A percentile compares a stretch with the other conserved stretches of the same genome.
Evolutionary conservation across 2,113 vertebrate genomes (phyloP).

Genomic region (Kobus ellipsiprymnus): DNA sequence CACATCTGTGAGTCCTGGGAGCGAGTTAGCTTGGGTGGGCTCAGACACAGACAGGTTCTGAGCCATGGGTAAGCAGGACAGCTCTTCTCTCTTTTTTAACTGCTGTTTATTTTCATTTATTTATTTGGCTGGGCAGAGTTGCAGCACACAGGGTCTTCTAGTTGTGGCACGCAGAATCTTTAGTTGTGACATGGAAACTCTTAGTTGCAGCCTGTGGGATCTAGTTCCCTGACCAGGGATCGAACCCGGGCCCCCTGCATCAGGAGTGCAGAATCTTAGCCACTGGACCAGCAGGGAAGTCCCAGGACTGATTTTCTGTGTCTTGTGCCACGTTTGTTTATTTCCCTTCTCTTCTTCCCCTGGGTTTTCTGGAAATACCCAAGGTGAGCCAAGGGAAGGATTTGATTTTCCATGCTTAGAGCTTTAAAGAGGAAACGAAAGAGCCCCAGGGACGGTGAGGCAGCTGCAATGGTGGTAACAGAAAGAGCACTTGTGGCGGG

Average conservation of each 20-base stretch:
- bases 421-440: slow-evolving; percentile 3
- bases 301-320: not conserved
- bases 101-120: not conserved
- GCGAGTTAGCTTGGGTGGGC: not conserved
- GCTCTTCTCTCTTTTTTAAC: not conserved
- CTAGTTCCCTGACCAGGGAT: not conserved
- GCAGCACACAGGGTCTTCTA: not conserved
- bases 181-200: not conserved
- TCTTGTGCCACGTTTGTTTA: slow-evolving; percentile 17
- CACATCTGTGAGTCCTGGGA: not conserved
- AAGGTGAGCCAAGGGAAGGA: slow-evolving; percentile 11
- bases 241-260: not conserved
- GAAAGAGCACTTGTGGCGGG: not conserved
- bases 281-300: not conserved
- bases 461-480: not conserved
- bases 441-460: not conserved
- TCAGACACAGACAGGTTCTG: accelerated
- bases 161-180: not conserved
- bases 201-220: not conserved
- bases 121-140: not conserved
- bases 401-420: slow-evolving; percentile 41
- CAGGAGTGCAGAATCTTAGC: not conserved
- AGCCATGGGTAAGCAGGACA: not conserved
- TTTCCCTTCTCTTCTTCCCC: slow-evolving; percentile 11
- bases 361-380: slow-evolving; percentile 44